Evolutionary conservation across 1,140 invertebrate species (phyloP).

Genomic region (Sinonovacula constricta): DNA sequence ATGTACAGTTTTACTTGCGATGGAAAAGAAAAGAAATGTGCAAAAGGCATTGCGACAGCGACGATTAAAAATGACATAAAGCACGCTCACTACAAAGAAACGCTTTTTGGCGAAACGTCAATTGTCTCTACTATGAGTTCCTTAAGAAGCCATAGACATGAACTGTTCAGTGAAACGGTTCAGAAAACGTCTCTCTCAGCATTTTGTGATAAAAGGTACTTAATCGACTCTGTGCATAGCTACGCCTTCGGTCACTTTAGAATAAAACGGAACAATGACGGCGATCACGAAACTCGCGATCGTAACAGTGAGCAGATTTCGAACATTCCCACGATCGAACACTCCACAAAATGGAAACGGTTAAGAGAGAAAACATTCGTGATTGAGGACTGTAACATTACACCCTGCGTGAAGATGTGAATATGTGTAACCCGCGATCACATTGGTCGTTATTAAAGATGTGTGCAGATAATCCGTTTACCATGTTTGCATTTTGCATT

Average conservation of each 20-base stretch:
- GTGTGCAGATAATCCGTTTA: too few relatives aligned
- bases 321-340: too few relatives aligned
- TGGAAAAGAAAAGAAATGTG: constrained; percentile 56
- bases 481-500: too few relatives aligned
- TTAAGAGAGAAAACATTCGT: too few relatives aligned
- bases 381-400: too few relatives aligned
- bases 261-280: too few relatives aligned
- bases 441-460: too few relatives aligned
- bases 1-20: constrained; percentile 22
- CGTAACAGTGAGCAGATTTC: too few relatives aligned
- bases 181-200: constrained; percentile 14
- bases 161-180: constrained; percentile 18
- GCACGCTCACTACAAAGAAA: constrained; percentile 7
- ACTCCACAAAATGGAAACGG: too few relatives aligned
- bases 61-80: constrained; percentile 10
- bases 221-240: constrained; percentile 2
- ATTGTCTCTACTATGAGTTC: constrained; percentile 28
- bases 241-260: constrained; percentile 32
- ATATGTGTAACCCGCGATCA: too few relatives aligned
- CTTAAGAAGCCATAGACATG: constrained; percentile 19
- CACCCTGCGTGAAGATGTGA: too few relatives aligned
- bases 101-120: constrained; percentile 1
- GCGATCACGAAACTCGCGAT: too few relatives aligned
- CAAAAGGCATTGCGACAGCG: constrained; percentile 40
- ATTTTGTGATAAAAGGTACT: constrained; percentile 30